phyloP scores from a whole-genome alignment of 2,797 vertebrate species.

The Onychomys leucogaster region DNA sequence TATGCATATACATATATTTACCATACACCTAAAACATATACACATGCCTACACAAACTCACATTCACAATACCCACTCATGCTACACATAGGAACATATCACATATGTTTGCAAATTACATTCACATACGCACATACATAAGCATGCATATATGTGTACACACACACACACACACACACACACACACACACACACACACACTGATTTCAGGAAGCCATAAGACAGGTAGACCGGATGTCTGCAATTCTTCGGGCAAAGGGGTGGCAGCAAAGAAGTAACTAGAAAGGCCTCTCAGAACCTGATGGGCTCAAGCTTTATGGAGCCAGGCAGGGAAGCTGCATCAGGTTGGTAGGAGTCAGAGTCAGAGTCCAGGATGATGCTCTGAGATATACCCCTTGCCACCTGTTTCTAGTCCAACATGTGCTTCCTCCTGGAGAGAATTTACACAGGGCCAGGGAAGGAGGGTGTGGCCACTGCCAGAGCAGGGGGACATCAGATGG shows the following conservation, averaged over 20 bases:
- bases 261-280: not conserved
- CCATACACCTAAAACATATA: not conserved
- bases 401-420: too few relatives aligned
- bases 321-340: not conserved
- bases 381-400: not conserved
- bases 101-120: not conserved
- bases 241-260: not conserved
- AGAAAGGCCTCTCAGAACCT: not conserved
- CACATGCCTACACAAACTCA: not conserved
- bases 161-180: not conserved
- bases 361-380: too few relatives aligned
- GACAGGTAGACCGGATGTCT: not conserved
- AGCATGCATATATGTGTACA: not conserved
- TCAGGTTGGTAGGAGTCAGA: not conserved
- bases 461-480: accelerated
- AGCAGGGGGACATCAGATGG: not conserved
- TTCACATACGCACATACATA: not conserved
- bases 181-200: not conserved
- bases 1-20: not conserved
- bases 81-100: not conserved
- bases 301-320: not conserved
- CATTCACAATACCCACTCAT: not conserved
- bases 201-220: not conserved
- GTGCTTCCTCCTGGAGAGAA: not conserved
- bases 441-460: not conserved